These are phyloP conservation scores for Heliothis peltigera DNA, from an alignment of 2,888 invertebrate genomes.

Conservation along the genomic window DNA sequence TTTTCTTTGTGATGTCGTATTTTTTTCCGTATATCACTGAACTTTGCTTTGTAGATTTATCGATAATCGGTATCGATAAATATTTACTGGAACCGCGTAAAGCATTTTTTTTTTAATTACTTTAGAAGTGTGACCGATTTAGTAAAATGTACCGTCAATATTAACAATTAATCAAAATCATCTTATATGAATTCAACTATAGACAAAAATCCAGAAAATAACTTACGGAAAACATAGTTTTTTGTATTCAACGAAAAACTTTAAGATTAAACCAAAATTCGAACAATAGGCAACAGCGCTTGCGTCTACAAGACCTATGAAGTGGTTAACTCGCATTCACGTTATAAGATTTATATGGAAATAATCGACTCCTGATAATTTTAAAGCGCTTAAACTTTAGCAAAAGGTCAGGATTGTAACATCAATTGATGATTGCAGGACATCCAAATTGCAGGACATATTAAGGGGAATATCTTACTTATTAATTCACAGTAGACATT, in stretches of 20 bases:
- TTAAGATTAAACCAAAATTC: too few species aligned
- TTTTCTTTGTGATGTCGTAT: not conserved
- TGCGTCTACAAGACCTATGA: slow-evolving; percentile 6
- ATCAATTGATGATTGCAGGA: slow-evolving; percentile 38
- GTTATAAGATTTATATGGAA: slow-evolving; percentile 24
- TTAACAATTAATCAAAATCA: too few species aligned
- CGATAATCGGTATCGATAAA: not conserved
- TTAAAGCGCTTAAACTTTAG: slow-evolving; percentile 21
- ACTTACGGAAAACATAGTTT: not conserved
- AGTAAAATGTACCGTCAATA: too few species aligned
- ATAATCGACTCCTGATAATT: slow-evolving; percentile 24
- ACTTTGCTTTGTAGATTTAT: slow-evolving; percentile 5
- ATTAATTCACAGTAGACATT: slow-evolving; percentile 38
- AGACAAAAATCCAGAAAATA: slow-evolving; percentile 1
- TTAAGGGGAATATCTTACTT: slow-evolving; percentile 41
- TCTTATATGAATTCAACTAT: slow-evolving; percentile 7
- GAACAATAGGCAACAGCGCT: not conserved
- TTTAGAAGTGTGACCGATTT: not conserved
- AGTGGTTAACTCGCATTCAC: slow-evolving; percentile 7
- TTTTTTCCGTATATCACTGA: slow-evolving; percentile 19
- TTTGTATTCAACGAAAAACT: too few species aligned
- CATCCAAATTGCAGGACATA: slow-evolving; percentile 31
- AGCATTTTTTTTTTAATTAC: not conserved
- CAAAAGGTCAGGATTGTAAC: slow-evolving; percentile 34
- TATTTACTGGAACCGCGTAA: not conserved